Conservation (phyloP, 1,140 invertebrate genomes). For the Euglossa dilemma region DNA sequence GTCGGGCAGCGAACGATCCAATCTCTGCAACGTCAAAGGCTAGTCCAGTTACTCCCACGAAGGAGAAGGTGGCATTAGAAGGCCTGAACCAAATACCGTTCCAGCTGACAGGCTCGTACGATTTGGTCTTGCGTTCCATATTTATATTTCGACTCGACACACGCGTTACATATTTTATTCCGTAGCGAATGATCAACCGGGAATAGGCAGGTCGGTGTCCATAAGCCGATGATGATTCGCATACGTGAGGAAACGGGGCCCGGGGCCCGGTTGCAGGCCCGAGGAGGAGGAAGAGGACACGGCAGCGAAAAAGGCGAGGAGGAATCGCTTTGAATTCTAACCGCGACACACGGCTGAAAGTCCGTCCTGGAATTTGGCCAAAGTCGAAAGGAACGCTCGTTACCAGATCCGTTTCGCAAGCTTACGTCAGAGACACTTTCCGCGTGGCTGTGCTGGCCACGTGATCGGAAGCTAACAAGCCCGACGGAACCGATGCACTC, state of each 20-base stretch:
- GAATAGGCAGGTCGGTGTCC: conserved; percentile 19
- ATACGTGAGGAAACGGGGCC: conserved; percentile 19
- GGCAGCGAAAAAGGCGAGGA: not conserved
- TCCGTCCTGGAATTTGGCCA: conserved; percentile 71
- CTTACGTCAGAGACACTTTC: conserved; percentile 45
- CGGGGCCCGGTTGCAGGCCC: conserved; percentile 13
- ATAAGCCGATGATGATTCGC: conserved; percentile 31
- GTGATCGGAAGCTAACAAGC: conserved; percentile 38
- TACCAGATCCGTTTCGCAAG: conserved; percentile 16
- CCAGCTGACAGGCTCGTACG: not conserved
- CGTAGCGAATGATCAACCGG: not conserved
- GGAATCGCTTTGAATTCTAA: conserved; percentile 64
- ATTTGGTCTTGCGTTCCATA: not conserved
- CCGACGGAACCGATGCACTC: not conserved
- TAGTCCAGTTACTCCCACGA: not conserved
- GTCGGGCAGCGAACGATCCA: no score
- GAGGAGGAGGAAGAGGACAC: conserved; percentile 38
- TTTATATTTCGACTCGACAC: conserved; percentile 24
- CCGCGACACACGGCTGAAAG: conserved; percentile 62
- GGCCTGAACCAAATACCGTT: not conserved
- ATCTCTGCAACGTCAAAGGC: not conserved
- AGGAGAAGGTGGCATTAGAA: not conserved
- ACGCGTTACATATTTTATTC: conserved; percentile 42
- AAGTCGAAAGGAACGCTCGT: conserved; percentile 63
- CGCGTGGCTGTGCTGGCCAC: not conserved